Conservation (phyloP, 2,888 invertebrate species). For the Sarcophaga caerulescens region DNA sequence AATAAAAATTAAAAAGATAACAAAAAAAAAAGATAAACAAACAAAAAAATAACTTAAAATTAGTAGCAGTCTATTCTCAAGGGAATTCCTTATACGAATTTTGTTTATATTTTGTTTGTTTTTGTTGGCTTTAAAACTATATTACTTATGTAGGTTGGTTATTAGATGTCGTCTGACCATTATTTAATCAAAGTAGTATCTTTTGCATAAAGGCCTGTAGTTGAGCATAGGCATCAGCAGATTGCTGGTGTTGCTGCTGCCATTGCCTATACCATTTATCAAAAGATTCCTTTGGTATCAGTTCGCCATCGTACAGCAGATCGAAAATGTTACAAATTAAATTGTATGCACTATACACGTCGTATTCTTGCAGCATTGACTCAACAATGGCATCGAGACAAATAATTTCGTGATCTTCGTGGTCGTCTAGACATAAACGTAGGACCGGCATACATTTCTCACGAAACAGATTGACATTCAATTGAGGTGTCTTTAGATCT, state of each 20-base stretch:
- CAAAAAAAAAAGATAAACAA: slow-evolving; percentile 3
- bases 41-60: not conserved
- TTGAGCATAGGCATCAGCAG: slow-evolving; percentile 24
- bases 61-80: not conserved
- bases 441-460: slow-evolving; percentile 76
- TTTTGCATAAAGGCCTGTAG: slow-evolving; percentile 67
- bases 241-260: slow-evolving; percentile 28
- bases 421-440: slow-evolving; percentile 76
- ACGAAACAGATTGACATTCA: slow-evolving; percentile 72
- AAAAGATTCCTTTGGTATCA: slow-evolving; percentile 78
- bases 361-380: slow-evolving; percentile 72
- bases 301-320: slow-evolving; percentile 76
- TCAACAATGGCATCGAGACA: slow-evolving; percentile 77
- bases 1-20: not conserved
- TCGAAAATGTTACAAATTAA: slow-evolving; percentile 74
- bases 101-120: slow-evolving; percentile 21
- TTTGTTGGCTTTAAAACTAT: not conserved
- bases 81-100: not conserved
- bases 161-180: slow-evolving; percentile 31
- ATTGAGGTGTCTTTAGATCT: slow-evolving; percentile 48
- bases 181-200: slow-evolving; percentile 37
- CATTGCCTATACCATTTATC: slow-evolving; percentile 75
- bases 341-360: slow-evolving; percentile 72
- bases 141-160: not conserved
- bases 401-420: slow-evolving; percentile 75